Base-by-base conservation (phyloP, 2,113 vertebrate species). In the Montifringilla adamsi region DNA sequence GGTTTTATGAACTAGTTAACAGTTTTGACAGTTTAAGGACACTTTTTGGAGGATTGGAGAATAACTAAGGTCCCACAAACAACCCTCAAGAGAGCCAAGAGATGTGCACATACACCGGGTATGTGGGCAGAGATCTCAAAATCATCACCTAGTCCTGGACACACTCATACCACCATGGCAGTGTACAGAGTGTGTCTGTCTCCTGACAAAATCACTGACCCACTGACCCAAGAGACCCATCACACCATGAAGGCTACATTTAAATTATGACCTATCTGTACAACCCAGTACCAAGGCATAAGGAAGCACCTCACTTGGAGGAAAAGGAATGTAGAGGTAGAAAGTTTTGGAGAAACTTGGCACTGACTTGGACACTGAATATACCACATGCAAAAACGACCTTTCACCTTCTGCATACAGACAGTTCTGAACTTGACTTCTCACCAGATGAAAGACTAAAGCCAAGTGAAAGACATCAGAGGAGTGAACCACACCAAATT, bases 41-140 rank as follows among this genome's bases (percentile, higher is more conserved):
- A 58, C n/a, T 58, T 1, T 0, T 3, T 47, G 44, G 10, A 28
- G 9, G 1, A 44, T 0, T 27, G 11, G 6, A 68, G 11, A n/a
- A 27, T 4, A 85, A 21, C 18, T 53, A 46, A 50, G 6, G 9
- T 70, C 35, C 30, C 19, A 67, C 21, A 67, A 55, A 39, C 8
- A 93, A 2, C 15, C 30, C 56, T 63, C 35, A 64, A 16, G 6
- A 60, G 13, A 75, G 18, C 5, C 3, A 10, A 53, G n/a, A 62
- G 23, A 13, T 5, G 31, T 2, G 2, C 5, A 43, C 26, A 49
- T 13, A 52, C 33, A 52, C 15, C 11, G 27, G 2, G 35, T 35
- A 27, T 21, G 14, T 41, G 20, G 24, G 17, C n/a, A 86, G 30
- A 1, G 3, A 62, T 21, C 31, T 58, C 68, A 22, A 2, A 3